Percentiles rank a stretch among this genome's conserved stretches.
phyloP scores from a whole-genome alignment of 2,888 invertebrate species.

The Rhodophaea formosa region DNA sequence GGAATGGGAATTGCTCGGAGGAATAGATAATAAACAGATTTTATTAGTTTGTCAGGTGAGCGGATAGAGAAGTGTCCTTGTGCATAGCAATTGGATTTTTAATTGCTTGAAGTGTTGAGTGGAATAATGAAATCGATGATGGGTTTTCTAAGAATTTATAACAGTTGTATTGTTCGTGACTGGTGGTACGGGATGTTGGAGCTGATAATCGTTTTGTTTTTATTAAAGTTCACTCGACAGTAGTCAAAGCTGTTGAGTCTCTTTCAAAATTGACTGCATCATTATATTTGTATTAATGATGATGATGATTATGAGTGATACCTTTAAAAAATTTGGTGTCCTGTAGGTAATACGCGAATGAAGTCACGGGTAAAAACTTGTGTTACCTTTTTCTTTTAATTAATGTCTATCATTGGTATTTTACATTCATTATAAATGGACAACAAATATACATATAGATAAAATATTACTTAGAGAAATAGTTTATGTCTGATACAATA shows the following conservation, averaged over 20 bases:
- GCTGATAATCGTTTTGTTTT: background rate
- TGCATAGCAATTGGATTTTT: constrained; percentile 72
- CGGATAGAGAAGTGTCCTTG: constrained; percentile 49
- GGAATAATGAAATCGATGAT: constrained; percentile 63
- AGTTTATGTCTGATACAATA: too few relatives aligned
- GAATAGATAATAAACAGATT: constrained; percentile 56
- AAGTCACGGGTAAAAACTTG: too few relatives aligned
- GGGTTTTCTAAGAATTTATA: constrained; percentile 47
- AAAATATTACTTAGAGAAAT: too few relatives aligned
- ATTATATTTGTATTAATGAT: too few relatives aligned
- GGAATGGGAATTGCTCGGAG: constrained; percentile 60
- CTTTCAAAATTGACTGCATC: too few relatives aligned
- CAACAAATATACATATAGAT: too few relatives aligned
- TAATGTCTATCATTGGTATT: too few relatives aligned
- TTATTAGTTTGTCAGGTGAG: constrained; percentile 64
- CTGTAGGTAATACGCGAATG: too few relatives aligned
- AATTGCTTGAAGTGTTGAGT: constrained; percentile 58
- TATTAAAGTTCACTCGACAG: background rate
- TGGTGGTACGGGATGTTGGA: background rate
- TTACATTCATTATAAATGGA: too few relatives aligned
- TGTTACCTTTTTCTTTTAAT: too few relatives aligned
- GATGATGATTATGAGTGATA: too few relatives aligned
- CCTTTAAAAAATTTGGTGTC: too few relatives aligned
- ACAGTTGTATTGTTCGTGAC: constrained; percentile 7
- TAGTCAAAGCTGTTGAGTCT: background rate